Evolutionary conservation across 2,888 invertebrate genomes (phyloP).

Genomic region (Empis stercorea): DNA sequence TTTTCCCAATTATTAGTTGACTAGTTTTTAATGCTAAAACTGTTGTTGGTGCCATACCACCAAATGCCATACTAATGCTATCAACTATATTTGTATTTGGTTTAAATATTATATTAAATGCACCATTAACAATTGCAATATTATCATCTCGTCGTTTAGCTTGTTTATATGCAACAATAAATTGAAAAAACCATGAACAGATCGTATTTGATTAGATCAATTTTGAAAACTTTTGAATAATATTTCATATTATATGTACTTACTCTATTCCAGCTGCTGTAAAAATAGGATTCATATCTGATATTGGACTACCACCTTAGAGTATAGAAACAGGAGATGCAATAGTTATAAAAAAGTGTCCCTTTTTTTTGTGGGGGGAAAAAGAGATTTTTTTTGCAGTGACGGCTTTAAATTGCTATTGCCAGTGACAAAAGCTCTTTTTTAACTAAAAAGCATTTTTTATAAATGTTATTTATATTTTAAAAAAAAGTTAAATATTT

Average conservation of each 20-base stretch:
- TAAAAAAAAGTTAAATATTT: too few relatives aligned
- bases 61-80: conserved; percentile 62
- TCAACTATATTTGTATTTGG: conserved; percentile 42
- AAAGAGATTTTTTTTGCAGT: too few relatives aligned
- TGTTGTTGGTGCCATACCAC: conserved; percentile 87
- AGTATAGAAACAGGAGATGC: conserved; percentile 83
- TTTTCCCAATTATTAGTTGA: conserved; percentile 41
- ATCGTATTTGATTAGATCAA: too few relatives aligned
- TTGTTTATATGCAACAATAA: conserved; percentile 79
- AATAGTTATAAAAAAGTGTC: too few relatives aligned
- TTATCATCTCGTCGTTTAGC: conserved; percentile 86
- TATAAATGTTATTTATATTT: too few relatives aligned
- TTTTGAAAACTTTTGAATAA: too few relatives aligned
- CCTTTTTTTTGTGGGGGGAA: too few relatives aligned
- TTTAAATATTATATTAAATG: conserved; percentile 57
- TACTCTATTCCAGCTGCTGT: conserved; percentile 56
- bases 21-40: conserved; percentile 57
- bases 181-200: conserved; percentile 69
- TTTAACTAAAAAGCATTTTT: too few relatives aligned
- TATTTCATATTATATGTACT: conserved; percentile 5
- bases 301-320: conserved; percentile 93
- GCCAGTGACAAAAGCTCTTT: too few relatives aligned
- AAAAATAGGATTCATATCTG: conserved; percentile 86
- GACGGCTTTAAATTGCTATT: too few relatives aligned
- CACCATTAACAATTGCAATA: conserved; percentile 88